phyloP scores from a whole-genome alignment of 2,797 vertebrate species.

The Oreochromis grahami region DNA sequence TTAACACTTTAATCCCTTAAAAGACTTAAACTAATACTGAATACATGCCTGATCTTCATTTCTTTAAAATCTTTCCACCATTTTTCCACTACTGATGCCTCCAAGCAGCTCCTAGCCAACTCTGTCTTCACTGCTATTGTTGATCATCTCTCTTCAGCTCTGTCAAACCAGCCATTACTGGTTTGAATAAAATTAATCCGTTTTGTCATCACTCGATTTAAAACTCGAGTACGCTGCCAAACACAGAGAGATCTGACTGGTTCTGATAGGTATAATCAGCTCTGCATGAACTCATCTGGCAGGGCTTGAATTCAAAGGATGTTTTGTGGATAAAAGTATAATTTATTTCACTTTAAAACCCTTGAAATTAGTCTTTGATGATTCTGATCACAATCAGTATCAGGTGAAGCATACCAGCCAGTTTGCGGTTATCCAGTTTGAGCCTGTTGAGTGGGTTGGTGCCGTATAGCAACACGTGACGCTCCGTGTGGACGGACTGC shows the following conservation, averaged over 20 bases:
- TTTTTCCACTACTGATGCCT: background rate
- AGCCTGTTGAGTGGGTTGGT: slow-evolving; percentile 95
- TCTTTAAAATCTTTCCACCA: background rate
- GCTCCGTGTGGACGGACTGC: slow-evolving; percentile 89
- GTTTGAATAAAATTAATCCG: background rate
- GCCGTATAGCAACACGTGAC: slow-evolving; percentile 92
- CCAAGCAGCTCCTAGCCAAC: background rate
- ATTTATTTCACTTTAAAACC: background rate
- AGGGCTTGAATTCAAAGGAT: background rate
- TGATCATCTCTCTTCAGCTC: background rate
- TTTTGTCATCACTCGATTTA: background rate
- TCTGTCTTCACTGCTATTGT: background rate
- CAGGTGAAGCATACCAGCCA: slow-evolving; percentile 78
- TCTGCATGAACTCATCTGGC: background rate
- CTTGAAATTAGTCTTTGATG: background rate
- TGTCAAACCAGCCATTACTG: background rate
- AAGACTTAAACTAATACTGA: background rate
- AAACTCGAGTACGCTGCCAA: background rate
- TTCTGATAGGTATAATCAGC: background rate
- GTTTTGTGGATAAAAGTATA: background rate
- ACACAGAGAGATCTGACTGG: background rate
- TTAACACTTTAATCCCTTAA: background rate
- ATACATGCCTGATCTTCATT: background rate
- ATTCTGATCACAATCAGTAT: background rate
- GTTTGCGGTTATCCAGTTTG: slow-evolving; percentile 94